Evolutionary conservation across 1,140 invertebrate species (phyloP).

Genomic region (Trichonephila clavata): DNA sequence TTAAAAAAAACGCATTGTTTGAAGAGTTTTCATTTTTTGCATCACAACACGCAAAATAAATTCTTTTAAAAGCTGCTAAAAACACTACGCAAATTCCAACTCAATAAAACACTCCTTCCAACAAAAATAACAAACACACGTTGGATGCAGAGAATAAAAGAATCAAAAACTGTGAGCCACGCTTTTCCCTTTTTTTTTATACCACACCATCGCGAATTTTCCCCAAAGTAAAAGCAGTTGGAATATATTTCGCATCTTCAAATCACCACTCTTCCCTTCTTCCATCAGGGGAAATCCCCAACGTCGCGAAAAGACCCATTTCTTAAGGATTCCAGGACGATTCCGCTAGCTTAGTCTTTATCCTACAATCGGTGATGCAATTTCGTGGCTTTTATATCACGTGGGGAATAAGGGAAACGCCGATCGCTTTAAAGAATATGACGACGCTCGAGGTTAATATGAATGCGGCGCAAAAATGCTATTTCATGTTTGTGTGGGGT

Average conservation of each 20-base stretch:
- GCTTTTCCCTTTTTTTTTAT: neutral
- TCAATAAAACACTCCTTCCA: neutral
- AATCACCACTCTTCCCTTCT: constrained; percentile 26
- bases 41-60: too few relatives aligned
- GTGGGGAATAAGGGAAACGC: neutral
- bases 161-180: neutral
- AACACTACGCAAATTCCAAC: too few relatives aligned
- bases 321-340: constrained; percentile 37
- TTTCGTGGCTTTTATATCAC: constrained; percentile 38
- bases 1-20: too few relatives aligned
- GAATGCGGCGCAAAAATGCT: neutral
- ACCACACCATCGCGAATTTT: neutral
- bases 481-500: neutral
- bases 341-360: constrained; percentile 33
- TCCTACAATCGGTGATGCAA: constrained; percentile 39
- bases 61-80: too few relatives aligned
- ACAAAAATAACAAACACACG: neutral
- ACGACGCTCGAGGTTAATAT: constrained; percentile 14
- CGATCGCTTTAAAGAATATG: constrained; percentile 27
- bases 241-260: constrained; percentile 33
- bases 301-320: constrained; percentile 30
- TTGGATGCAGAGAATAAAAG: neutral
- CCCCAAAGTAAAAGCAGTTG: neutral
- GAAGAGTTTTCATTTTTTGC: too few relatives aligned
- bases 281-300: neutral